Evolutionary conservation across 2,888 invertebrate genomes (phyloP).

Genomic region (Lasioglossum leucozonium): DNA sequence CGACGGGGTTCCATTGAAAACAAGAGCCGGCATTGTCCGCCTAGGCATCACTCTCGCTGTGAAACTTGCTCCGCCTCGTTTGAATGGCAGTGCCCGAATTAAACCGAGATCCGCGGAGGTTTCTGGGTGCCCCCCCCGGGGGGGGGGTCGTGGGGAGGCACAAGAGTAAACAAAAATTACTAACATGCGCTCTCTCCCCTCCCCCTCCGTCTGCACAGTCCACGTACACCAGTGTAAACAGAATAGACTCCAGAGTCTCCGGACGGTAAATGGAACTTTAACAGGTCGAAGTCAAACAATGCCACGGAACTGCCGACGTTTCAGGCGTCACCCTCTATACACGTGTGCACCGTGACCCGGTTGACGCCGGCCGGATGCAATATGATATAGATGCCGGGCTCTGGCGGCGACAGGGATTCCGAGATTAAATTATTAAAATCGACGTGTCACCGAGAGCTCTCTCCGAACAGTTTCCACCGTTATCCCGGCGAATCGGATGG

Average conservation of each 20-base stretch:
- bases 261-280: conserved; percentile 8
- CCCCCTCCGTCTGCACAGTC: not conserved
- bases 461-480: not conserved
- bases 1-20: not conserved
- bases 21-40: not conserved
- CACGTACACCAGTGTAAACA: not conserved
- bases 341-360: not conserved
- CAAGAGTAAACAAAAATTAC: conserved; percentile 5
- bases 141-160: not conserved
- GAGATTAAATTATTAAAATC: conserved; percentile 5
- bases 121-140: not conserved
- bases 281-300: conserved; percentile 11
- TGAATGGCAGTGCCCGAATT: not conserved
- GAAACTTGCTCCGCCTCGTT: not conserved
- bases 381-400: not conserved
- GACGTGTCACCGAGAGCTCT: conserved; percentile 4
- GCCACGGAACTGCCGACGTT: conserved; percentile 1
- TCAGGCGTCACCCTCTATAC: not conserved
- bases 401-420: conserved; percentile 1
- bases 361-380: not conserved
- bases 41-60: not conserved
- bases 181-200: not conserved
- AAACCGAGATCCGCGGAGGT: not conserved
- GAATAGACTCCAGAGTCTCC: not conserved
- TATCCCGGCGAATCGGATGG: conserved; percentile 26